Conservation (phyloP, 2,797 vertebrate species). For the Megalops cyprinoides region DNA sequence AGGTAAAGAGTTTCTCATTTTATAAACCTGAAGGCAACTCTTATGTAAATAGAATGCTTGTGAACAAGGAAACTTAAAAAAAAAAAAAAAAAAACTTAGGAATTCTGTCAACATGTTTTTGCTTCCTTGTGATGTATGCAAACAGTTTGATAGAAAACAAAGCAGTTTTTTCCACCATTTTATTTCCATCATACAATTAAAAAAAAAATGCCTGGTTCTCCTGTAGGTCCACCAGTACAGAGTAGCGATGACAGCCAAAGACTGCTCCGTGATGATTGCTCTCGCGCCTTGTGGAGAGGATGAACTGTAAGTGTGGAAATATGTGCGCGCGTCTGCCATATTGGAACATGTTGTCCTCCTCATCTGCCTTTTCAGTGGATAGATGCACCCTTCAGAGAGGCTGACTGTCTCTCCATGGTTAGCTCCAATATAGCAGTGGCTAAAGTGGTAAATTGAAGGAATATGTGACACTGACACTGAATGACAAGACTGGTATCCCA, state of each 20-base stretch:
- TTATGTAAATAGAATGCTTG: background rate
- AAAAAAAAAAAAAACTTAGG: no score
- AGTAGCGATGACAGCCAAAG: constrained; percentile 94
- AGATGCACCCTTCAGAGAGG: background rate
- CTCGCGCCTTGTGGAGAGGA: constrained; percentile 86
- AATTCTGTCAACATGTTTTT: no score
- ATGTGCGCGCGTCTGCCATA: background rate
- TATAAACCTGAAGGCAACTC: no score
- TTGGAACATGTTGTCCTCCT: no score
- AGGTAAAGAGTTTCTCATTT: constrained; percentile 71
- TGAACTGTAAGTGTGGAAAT: constrained; percentile 71
- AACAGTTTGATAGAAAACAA: no score
- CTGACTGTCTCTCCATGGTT: background rate
- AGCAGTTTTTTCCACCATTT: background rate
- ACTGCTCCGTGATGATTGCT: constrained; percentile 94
- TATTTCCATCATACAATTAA: background rate
- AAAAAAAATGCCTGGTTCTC: background rate
- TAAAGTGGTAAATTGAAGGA: no score
- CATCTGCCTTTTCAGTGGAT: no score
- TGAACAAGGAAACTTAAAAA: no score
- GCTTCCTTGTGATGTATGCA: no score
- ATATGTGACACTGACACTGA: no score
- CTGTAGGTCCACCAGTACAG: constrained; percentile 92
- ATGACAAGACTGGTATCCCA: background rate
- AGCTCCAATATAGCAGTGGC: background rate